These are phyloP conservation scores for Eospalax fontanierii DNA, from an alignment of 2,797 vertebrate genomes.

Conservation along the genomic window DNA sequence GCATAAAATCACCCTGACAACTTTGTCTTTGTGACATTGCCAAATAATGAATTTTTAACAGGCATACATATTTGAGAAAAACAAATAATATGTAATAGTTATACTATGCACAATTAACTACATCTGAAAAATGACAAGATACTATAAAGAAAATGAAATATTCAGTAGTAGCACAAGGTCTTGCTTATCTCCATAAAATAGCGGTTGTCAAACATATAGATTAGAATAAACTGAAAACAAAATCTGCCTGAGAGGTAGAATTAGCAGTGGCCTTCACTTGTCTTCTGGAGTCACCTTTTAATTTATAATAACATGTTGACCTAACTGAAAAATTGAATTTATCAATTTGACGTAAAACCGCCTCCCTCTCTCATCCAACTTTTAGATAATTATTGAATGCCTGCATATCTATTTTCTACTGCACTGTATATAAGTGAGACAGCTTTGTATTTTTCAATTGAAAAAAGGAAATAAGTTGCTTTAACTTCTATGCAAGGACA, in stretches of 20 bases:
- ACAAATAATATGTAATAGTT: background rate
- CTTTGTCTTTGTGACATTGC: background rate
- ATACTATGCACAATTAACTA: background rate
- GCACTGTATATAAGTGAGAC: background rate
- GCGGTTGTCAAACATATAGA: background rate
- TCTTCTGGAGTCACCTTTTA: constrained; percentile 24
- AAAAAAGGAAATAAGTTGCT: background rate
- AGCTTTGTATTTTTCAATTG: background rate
- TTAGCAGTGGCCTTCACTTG: background rate
- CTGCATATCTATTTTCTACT: background rate
- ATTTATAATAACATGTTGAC: background rate
- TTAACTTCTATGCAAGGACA: constrained; percentile 7
- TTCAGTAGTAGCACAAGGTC: background rate
- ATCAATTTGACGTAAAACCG: background rate
- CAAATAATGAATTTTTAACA: constrained; percentile 29
- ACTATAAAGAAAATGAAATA: constrained; percentile 32
- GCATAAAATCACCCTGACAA: constrained; percentile 4
- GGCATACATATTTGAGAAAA: background rate
- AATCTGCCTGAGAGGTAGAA: background rate
- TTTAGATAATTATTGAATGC: background rate
- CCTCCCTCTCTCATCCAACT: background rate
- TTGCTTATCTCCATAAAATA: constrained; percentile 20
- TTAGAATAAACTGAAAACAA: background rate
- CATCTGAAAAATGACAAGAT: background rate
- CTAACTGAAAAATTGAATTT: constrained; percentile 44